Percentiles rank a stretch among this genome's conserved stretches.
phyloP scores from a whole-genome alignment of 2,797 vertebrate species.

The Pampus argenteus region DNA sequence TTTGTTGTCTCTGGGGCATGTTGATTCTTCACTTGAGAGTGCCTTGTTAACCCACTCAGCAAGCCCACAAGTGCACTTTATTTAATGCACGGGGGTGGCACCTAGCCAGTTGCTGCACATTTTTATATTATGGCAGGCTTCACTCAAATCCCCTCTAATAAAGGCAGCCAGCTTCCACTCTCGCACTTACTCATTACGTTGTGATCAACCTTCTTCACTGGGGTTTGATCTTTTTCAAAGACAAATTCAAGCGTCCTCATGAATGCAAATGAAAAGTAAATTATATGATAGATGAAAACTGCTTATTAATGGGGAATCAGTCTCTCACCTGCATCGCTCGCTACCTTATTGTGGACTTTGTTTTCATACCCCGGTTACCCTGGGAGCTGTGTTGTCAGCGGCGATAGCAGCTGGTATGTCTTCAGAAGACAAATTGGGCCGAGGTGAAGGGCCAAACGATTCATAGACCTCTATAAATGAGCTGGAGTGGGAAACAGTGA shows the following conservation, averaged over 20 bases:
- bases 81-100: slow-evolving; percentile 77
- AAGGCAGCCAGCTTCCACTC: slow-evolving; percentile 43
- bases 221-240: slow-evolving; percentile 7
- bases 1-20: slow-evolving; percentile 60
- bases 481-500: slow-evolving; percentile 1
- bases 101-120: slow-evolving; percentile 64
- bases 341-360: slow-evolving; percentile 16
- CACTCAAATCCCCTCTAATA: slow-evolving; percentile 66
- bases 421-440: slow-evolving; percentile 29
- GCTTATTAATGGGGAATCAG: slow-evolving; percentile 27
- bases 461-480: slow-evolving; percentile 15
- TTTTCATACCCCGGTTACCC: slow-evolving; percentile 5
- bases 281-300: slow-evolving; percentile 28
- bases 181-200: slow-evolving; percentile 50
- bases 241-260: slow-evolving; percentile 30
- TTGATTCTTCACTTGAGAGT: slow-evolving; percentile 59
- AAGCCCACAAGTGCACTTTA: slow-evolving; percentile 77
- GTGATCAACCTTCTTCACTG: slow-evolving; percentile 50
- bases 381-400: slow-evolving; percentile 3
- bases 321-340: background rate
- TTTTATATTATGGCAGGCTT: slow-evolving; percentile 66
- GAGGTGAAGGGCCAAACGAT: slow-evolving; percentile 12
- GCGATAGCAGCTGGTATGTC: slow-evolving; percentile 13
- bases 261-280: slow-evolving; percentile 55
- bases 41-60: slow-evolving; percentile 76